A percentile compares a stretch with the other conserved stretches of the same genome.
Conservation (phyloP, 2,797 vertebrate genomes). For the Sylvia borin region DNA sequence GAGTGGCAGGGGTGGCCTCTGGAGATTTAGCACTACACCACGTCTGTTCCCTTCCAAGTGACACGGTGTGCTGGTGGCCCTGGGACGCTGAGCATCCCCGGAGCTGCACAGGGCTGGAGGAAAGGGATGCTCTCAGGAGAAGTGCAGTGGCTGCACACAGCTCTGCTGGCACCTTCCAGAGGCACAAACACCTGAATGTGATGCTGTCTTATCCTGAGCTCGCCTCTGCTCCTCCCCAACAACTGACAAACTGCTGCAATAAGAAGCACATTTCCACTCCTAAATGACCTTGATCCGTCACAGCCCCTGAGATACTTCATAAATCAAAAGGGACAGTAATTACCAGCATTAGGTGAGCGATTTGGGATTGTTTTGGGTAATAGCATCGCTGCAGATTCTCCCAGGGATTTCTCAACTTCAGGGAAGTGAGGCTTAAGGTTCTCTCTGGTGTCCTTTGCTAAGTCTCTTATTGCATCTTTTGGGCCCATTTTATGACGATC, state of each 20-base stretch:
- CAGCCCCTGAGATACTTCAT: neutral
- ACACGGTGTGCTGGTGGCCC: accelerated
- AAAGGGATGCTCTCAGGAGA: neutral
- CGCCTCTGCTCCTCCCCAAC: neutral
- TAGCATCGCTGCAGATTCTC: neutral
- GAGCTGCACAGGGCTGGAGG: neutral
- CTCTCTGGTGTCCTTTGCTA: neutral
- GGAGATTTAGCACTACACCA: neutral
- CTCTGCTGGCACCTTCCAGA: neutral
- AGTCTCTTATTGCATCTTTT: neutral
- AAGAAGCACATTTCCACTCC: neutral
- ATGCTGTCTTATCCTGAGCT: neutral
- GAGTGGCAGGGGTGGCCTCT: neutral
- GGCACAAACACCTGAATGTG: neutral
- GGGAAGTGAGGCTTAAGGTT: neutral
- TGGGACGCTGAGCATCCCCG: neutral
- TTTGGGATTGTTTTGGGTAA: neutral
- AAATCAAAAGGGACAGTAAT: conserved; percentile 18
- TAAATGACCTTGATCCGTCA: neutral
- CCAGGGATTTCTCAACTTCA: neutral
- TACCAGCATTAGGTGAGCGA: neutral
- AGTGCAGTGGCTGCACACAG: neutral
- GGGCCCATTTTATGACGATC: neutral
- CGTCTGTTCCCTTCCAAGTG: neutral
- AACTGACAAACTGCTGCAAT: conserved; percentile 16